Base-by-base conservation (phyloP, 2,888 invertebrate genomes). In the Caenorhabditis sp. region DNA sequence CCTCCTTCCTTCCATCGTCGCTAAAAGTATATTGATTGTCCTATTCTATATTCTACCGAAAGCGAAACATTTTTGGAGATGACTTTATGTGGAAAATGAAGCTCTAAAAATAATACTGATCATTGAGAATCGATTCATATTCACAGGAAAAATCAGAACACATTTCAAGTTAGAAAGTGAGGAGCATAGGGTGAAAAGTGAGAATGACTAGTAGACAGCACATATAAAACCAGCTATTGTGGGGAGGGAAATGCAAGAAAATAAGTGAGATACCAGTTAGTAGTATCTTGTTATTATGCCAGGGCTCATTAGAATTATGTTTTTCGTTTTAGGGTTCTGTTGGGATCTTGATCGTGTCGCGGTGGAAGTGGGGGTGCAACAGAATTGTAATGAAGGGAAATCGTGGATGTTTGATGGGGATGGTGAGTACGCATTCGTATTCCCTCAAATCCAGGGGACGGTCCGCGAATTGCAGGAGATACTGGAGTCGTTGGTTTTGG, bases 1-100 rank as follows among this genome's bases (percentile, higher is more conserved):
- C 37, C 56, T 13, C 20, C 4, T 51, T 35, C 60, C 35, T 32
- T 51, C 40, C 40, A 11, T 40, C 50, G 22, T 32, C 32, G 60
- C 64, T 47, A 53, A 62, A 64, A 56, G 35, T 32, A 40, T 26
- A 28, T 65, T 47, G 53, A 37, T 40, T 40, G 40, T 4, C 40
- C 53, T 62, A 64, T 44, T 51, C 56, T 56, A 15, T 60, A 28
- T 32, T 69, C 51, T 32, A 60, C 26, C 18, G 37, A 35, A 35
- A 70, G n/a, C 37, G 37, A 51, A 50, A 51, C 61, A 62, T 82
- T 84, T 70, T 77, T 89, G 78, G 80, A 89, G 37, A 74, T 74
- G 58, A 55, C 55, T 69, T 94, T 94, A 53, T 94, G 94, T 51
- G 82, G 80, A 64, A 84, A 84, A 26, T 80, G 68, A 60, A 58